Evolutionary conservation across 1,140 invertebrate species (phyloP), one percentile per base, ranked within the genome.

Genomic region (Zaprionus camerounensis): DNA sequence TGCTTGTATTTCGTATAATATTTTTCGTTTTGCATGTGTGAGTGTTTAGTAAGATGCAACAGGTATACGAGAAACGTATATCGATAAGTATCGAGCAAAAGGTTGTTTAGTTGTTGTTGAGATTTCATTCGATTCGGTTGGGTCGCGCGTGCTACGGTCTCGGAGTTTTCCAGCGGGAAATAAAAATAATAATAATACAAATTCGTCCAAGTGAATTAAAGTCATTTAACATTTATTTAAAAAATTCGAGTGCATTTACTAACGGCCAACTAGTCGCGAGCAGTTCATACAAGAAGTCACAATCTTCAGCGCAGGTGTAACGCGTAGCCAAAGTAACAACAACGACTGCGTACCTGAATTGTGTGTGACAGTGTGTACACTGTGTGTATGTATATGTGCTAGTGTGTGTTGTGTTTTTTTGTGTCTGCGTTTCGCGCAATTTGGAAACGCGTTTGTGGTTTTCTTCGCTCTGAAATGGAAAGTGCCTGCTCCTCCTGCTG

Each of bases 401-500:
- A 57, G 20, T 59, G 11, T 20, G 3, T 71, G 17, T 67, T 71
- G 58, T 46, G 66, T 34, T 34, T 34, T 34, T 70, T 22, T 64
- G 63, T 53, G 67, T 41, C 55, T 51, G 46, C 24, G 46, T 51
- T 51, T 51, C 57, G 80, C 80, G 58, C 57, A 67, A 71, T 63
- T 78, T 69, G 70, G 56, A 81, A 84, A 84, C 81, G 85, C 78
- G 78, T 90, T 81, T 81, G 81, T 69, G 44, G 72, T 76, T 76
- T 79, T 58, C 71, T 41, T 71, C 56, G 68, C 65, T 71, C 65
- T 22, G 69, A 81, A 76, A 88, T 90, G 85, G 85, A 88, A 88
- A 88, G 85, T 88, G 85, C 36, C 57, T 56, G 49, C 20, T 28
- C 49, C 38, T 59, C 24, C 55, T 38, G 63, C 51, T 15, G 49